These are phyloP conservation scores for Ethmia dodecea DNA, from an alignment of 2,888 invertebrate species.

Conservation along the genomic window DNA sequence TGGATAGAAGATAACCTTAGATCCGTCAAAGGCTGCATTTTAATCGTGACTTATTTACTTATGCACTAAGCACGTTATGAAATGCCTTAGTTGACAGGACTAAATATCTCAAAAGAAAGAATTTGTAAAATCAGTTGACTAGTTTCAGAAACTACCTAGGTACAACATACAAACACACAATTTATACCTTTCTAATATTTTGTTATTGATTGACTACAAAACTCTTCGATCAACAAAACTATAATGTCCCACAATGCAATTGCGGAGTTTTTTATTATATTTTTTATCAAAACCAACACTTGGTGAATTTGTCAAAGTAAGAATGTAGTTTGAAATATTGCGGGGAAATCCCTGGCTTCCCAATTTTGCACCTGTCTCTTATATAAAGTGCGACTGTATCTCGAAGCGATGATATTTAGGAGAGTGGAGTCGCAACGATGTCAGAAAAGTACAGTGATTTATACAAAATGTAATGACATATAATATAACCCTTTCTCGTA, in stretches of 20 bases:
- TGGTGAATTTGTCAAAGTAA: neutral
- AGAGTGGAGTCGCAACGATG: too few species aligned
- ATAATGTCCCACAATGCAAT: neutral
- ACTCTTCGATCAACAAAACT: neutral
- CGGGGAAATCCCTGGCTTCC: constrained; percentile 2
- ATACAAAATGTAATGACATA: too few species aligned
- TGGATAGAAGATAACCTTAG: too few species aligned
- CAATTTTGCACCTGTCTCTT: constrained; percentile 12
- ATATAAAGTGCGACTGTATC: constrained; percentile 3
- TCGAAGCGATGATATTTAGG: constrained; percentile 1
- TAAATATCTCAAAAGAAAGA: too few species aligned
- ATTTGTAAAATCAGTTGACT: too few species aligned
- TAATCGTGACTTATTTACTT: too few species aligned
- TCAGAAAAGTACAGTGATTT: too few species aligned
- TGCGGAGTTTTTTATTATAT: neutral
- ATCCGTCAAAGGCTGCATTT: too few species aligned
- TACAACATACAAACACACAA: neutral
- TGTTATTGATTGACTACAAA: neutral
- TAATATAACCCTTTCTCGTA: too few species aligned
- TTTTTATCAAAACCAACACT: neutral
- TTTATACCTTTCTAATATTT: neutral
- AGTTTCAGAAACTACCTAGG: too few species aligned
- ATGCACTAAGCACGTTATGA: too few species aligned
- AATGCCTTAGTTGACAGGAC: too few species aligned
- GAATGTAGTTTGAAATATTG: constrained; percentile 1